Conservation (phyloP, 2,888 invertebrate species). For the Apamea epomidion region DNA sequence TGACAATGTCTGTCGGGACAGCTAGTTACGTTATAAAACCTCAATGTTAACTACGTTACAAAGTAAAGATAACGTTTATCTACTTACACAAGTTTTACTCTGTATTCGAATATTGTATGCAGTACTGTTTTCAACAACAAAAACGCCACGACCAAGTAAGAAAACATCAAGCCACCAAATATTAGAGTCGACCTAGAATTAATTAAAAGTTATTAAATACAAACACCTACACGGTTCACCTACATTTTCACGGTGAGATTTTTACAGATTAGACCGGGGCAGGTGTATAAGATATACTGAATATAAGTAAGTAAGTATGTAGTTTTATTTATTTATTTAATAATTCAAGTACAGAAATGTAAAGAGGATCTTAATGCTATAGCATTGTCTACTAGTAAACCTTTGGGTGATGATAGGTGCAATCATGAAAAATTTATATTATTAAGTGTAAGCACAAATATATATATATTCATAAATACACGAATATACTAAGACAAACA, state of each 20-base stretch:
- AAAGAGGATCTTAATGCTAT: neutral
- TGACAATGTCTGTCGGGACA: neutral
- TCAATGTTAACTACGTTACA: neutral
- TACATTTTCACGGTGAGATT: too few species aligned
- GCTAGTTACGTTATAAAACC: neutral
- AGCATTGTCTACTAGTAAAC: neutral
- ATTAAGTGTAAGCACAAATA: too few species aligned
- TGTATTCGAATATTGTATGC: slow-evolving; percentile 86
- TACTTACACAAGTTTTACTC: slow-evolving; percentile 85
- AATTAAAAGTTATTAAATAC: neutral
- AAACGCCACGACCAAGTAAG: slow-evolving; percentile 81
- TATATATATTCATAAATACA: too few species aligned
- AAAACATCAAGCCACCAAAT: slow-evolving; percentile 82
- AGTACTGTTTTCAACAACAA: slow-evolving; percentile 81
- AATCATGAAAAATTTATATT: too few species aligned
- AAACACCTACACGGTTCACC: neutral
- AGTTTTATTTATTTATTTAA: neutral
- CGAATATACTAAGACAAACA: too few species aligned
- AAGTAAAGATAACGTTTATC: neutral
- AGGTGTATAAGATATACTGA: neutral
- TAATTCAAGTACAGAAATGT: neutral
- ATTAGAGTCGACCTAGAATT: slow-evolving; percentile 78
- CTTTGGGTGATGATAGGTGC: neutral
- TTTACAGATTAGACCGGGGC: too few species aligned
- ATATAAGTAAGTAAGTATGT: neutral